These are phyloP conservation scores for Gymnopithys bicolor DNA, from an alignment of 2,797 vertebrate genomes.

Conservation along the genomic window DNA sequence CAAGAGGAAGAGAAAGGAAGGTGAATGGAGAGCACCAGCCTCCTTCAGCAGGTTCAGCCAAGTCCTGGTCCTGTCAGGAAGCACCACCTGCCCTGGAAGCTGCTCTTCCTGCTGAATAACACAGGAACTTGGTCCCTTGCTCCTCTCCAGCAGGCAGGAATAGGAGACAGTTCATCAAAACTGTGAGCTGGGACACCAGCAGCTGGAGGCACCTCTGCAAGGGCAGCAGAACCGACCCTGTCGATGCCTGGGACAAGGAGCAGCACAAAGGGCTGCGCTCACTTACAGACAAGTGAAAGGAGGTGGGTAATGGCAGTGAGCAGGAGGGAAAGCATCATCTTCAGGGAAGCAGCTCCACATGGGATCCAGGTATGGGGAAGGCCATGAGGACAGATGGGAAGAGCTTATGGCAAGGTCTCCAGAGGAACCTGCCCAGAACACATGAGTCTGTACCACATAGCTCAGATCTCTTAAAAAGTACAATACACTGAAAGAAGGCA, in stretches of 20 bases:
- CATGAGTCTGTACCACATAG: rapidly evolving
- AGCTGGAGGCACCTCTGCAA: background rate
- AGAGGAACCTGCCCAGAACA: background rate
- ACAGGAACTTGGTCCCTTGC: rapidly evolving
- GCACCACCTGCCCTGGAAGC: background rate
- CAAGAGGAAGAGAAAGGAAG: background rate
- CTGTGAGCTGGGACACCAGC: background rate
- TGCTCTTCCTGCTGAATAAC: background rate
- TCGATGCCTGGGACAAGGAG: background rate
- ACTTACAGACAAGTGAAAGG: background rate
- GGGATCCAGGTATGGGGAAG: background rate
- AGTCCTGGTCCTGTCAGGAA: background rate
- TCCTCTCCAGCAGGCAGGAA: background rate
- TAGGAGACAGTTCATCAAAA: background rate
- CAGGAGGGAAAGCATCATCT: background rate
- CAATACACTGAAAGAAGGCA: background rate
- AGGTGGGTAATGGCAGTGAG: rapidly evolving
- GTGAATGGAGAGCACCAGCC: background rate
- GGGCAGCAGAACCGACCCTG: background rate
- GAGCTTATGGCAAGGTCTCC: background rate
- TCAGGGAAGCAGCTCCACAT: background rate
- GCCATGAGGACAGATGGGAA: background rate
- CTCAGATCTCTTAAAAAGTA: background rate
- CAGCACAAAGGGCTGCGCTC: background rate
- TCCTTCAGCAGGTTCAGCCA: background rate